Evolutionary conservation across 2,888 invertebrate species (phyloP).

Genomic region (Stegophylla sp.): DNA sequence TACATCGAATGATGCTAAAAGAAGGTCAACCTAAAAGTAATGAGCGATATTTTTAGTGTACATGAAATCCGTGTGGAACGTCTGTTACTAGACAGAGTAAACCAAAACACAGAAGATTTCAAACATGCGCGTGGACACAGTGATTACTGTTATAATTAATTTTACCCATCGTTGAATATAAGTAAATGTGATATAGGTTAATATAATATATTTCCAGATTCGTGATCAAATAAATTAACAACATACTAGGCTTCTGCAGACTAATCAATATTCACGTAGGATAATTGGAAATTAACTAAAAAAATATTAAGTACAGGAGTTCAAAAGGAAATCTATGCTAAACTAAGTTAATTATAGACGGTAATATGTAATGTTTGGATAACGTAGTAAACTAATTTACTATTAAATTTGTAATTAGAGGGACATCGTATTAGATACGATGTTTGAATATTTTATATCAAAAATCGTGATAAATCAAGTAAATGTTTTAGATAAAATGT

Average conservation of each 20-base stretch:
- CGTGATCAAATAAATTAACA: neutral
- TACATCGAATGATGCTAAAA: too few species aligned
- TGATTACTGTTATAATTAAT: conserved; percentile 18
- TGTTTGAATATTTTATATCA: too few species aligned
- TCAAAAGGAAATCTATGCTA: too few species aligned
- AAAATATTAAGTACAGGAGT: conserved; percentile 24
- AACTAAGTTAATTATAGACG: neutral
- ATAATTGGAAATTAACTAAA: neutral
- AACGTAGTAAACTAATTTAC: too few species aligned
- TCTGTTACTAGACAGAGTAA: neutral
- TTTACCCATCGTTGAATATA: conserved; percentile 19
- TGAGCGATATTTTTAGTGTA: neutral
- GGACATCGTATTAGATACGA: too few species aligned
- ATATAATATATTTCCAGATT: neutral
- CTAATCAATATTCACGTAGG: neutral
- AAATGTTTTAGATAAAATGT: too few species aligned
- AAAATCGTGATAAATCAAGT: too few species aligned
- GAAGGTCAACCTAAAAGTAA: neutral
- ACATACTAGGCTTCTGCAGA: neutral
- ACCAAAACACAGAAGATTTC: conserved; percentile 14
- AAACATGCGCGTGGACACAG: conserved; percentile 2
- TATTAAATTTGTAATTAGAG: too few species aligned
- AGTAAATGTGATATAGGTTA: neutral
- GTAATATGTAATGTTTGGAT: too few species aligned
- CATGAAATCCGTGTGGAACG: neutral